Evolutionary conservation across 2,113 vertebrate species (phyloP), one percentile per base, ranked within the genome.

Genomic region (Aythya baeri): DNA sequence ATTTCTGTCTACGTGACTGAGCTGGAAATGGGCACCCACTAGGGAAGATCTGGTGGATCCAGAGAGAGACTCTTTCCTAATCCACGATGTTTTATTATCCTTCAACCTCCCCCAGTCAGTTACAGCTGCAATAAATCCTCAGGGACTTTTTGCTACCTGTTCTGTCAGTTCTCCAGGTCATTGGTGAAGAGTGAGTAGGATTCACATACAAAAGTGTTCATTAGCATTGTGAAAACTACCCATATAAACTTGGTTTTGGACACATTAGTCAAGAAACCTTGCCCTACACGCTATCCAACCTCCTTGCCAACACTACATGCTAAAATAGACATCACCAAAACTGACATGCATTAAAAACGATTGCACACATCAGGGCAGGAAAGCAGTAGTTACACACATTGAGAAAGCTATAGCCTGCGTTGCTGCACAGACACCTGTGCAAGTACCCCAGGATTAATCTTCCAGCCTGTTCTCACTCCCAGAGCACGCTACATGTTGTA

Each of bases 401-500:
- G 38, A 32, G 44, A 22, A 87, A 87, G 79, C 62, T 76, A 6
- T 0, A 78, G 68, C 63, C 36, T 52, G 17, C 32, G 25, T 46
- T 21, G 32, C n/a, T 41, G 62, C 76, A 68, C 26, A 50, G 59
- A 36, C 36, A 65, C 5, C 22, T 50, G 50, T 52, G 8, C 13
- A 34, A 16, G 11, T 11, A 66, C 25, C 22, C 5, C 6, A 46
- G 3, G n/a, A 29, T 70, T 22, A 18, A 49, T 15, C 17, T 44
- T 31, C 63, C 1, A 0, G 17, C 13, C 59, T 6, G 0, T 14
- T 67, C 67, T 54, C 3, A 1, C 3, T 16, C 21, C 2, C n/a
- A 13, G n/a, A 78, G 36, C 11, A 25, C 13, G 59, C 46, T 0
- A 8, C 63, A 29, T 50, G 46, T 2, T 61, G 23, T 21, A 18